Base-by-base conservation (phyloP, 2,888 invertebrate genomes). In the Pycnomerus fuliginosus region DNA sequence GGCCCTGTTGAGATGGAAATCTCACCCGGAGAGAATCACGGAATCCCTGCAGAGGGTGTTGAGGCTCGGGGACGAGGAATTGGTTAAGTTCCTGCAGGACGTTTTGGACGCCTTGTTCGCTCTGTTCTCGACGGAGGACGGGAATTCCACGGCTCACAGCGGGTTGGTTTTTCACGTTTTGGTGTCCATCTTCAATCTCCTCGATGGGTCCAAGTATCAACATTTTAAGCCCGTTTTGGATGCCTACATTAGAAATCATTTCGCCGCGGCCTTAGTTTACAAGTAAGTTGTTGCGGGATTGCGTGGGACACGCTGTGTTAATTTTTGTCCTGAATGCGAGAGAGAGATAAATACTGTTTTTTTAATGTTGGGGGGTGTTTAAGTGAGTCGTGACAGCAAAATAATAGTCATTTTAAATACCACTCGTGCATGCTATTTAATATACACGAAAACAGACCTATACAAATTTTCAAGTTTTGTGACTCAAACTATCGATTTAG, bases 141-240 rank as follows among this genome's bases (percentile, higher is more conserved):
- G 92, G 13, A 92, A 90, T 67, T 81, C 90, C 25, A 93, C 93
- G 0, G 83, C 86, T 15, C 86, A 93, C 66, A 93, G 93, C 1
- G 92, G 92, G 17, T 80, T 91, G 12, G 94, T 96, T 16, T 96
- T 97, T 68, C 85, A 92, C 63, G 92, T 93, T 17, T 76, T 96
- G 44, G 93, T 94, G 10, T 90, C 91, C 44, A 94, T 96, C 58
- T 90, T 96, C 70, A 90, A 89, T 65, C 74, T 94, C 12, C 75
- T 96, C 44, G 90, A 94, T 61, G 91, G 94, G 63, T 85, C 83
- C 39, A 89, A 94, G 61, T 96, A 94, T 72, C 91, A 94, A 67
- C 93, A 95, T 66, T 96, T 96, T 71, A 86, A 90, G 56, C 92
- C 94, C 0, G 93, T 96, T 0, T 83, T 96, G 71, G 93, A 96